A percentile compares a stretch with the other conserved stretches of the same genome.
Evolutionary conservation across 2,888 invertebrate genomes (phyloP).

Genomic region (Allolobophora icterica): DNA sequence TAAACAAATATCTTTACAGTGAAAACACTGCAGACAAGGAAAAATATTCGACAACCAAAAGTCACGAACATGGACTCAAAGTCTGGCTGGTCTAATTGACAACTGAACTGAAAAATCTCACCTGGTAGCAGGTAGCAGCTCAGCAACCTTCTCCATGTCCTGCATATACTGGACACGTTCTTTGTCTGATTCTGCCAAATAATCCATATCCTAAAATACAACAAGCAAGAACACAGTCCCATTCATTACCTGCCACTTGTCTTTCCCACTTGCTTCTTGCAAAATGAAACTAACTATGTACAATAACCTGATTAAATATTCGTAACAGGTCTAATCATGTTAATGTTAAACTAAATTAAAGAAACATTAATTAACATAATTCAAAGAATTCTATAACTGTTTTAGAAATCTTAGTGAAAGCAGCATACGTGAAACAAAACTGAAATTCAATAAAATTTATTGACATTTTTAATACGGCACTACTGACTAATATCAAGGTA

Average conservation of each 20-base stretch:
- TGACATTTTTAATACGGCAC: too few species aligned
- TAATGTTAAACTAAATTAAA: too few species aligned
- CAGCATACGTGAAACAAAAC: too few species aligned
- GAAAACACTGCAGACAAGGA: neutral
- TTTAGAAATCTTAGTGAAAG: too few species aligned
- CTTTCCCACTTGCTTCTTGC: neutral
- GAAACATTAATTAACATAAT: too few species aligned
- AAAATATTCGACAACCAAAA: neutral
- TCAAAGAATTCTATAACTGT: too few species aligned
- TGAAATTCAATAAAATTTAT: too few species aligned
- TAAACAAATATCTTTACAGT: neutral
- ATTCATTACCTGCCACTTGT: too few species aligned
- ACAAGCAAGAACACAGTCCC: neutral
- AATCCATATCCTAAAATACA: constrained; percentile 67
- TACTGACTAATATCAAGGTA: too few species aligned
- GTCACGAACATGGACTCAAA: too few species aligned
- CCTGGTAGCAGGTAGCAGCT: constrained; percentile 66
- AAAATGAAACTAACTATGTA: neutral
- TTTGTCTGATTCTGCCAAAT: constrained; percentile 76
- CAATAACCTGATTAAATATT: neutral
- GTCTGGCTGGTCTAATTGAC: neutral
- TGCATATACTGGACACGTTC: constrained; percentile 84
- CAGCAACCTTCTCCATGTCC: constrained; percentile 89
- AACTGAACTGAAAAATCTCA: constrained; percentile 42
- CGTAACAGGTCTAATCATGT: neutral